Evolutionary conservation across 2,888 invertebrate genomes (phyloP).

Genomic region (Apamea sordens): DNA sequence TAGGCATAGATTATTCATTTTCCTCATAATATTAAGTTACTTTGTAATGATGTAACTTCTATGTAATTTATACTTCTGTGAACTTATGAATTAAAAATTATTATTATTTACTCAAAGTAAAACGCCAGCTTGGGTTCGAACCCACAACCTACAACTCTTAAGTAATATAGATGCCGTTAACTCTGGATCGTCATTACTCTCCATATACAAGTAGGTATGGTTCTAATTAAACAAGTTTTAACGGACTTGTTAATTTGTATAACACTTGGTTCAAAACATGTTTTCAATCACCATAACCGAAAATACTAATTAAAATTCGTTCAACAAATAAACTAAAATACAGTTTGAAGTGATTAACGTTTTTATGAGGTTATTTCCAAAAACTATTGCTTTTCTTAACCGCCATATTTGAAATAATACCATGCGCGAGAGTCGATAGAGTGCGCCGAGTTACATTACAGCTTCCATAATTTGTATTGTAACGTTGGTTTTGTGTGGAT

Average conservation of each 20-base stretch:
- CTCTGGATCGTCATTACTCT: neutral
- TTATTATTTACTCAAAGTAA: neutral
- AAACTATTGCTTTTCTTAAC: slow-evolving; percentile 55
- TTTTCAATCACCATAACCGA: slow-evolving; percentile 14
- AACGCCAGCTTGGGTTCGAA: neutral
- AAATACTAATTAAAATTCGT: slow-evolving; percentile 50
- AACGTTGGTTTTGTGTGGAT: slow-evolving; percentile 53
- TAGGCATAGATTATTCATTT: too few relatives aligned
- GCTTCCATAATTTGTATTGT: slow-evolving; percentile 52
- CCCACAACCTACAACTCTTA: neutral
- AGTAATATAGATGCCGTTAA: neutral
- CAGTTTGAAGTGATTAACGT: slow-evolving; percentile 60
- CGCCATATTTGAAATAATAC: slow-evolving; percentile 60
- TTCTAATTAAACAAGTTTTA: neutral
- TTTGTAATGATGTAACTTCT: too few relatives aligned
- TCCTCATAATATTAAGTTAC: too few relatives aligned
- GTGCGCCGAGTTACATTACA: slow-evolving; percentile 71
- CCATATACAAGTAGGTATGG: neutral
- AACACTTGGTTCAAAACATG: slow-evolving; percentile 12
- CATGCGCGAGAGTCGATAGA: slow-evolving; percentile 62
- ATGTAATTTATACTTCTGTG: too few relatives aligned
- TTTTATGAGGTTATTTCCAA: slow-evolving; percentile 57
- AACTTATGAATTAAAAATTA: too few relatives aligned
- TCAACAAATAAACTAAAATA: slow-evolving; percentile 44
- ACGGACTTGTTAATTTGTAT: neutral